Evolutionary conservation across 1,140 invertebrate species (phyloP).

Genomic region (Diachasma alloeum): DNA sequence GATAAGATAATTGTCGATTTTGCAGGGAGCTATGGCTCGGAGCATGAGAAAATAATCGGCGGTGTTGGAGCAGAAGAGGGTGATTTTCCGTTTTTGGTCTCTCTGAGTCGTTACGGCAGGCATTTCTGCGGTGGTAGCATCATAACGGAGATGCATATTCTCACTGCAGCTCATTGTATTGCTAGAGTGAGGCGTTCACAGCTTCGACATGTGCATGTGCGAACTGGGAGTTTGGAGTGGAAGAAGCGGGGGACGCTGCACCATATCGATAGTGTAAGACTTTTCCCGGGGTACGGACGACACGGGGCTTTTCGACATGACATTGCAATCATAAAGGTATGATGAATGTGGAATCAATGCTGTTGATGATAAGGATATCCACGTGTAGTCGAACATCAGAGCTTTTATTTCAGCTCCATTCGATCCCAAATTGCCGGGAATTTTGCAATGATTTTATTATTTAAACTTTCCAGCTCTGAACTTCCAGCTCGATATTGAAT

Average conservation of each 20-base stretch:
- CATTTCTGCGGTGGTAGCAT: slow-evolving; percentile 59
- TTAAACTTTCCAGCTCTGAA: too few relatives aligned
- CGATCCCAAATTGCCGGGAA: too few relatives aligned
- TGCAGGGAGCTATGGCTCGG: slow-evolving; percentile 24
- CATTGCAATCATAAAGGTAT: background rate
- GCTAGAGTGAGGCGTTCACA: background rate
- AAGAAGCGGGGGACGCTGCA: background rate
- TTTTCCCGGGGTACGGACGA: background rate
- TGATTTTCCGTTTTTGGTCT: slow-evolving; percentile 51
- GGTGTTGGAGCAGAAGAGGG: slow-evolving; percentile 56
- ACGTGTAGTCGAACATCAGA: too few relatives aligned
- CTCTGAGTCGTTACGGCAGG: slow-evolving; percentile 37
- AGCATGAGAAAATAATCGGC: slow-evolving; percentile 49
- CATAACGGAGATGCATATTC: slow-evolving; percentile 52
- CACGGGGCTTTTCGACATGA: background rate
- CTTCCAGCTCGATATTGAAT: too few relatives aligned
- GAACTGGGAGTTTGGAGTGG: background rate
- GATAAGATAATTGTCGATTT: background rate
- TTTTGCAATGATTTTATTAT: too few relatives aligned
- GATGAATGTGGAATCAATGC: too few relatives aligned
- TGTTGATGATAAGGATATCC: too few relatives aligned
- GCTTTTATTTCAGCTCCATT: too few relatives aligned
- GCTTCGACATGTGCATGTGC: background rate
- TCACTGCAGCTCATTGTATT: background rate
- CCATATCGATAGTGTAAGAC: background rate